These are phyloP conservation scores for Dromaius novaehollandiae DNA, from an alignment of 2,113 vertebrate genomes.

Conservation along the genomic window DNA sequence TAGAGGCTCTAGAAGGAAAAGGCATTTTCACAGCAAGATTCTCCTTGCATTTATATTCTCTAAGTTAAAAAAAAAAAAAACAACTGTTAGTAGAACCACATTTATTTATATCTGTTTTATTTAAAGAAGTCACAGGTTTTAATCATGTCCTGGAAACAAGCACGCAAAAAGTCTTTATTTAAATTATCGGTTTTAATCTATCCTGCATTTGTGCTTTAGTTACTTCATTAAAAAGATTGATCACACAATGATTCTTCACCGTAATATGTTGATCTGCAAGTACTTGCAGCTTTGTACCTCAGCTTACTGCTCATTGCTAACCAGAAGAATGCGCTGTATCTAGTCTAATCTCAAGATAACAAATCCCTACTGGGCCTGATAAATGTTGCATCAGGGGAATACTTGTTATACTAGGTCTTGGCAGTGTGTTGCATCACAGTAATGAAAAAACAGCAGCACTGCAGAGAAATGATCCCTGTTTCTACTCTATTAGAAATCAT, in stretches of 20 bases:
- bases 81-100: background rate
- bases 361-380: background rate
- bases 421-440: background rate
- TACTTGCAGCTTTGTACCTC: background rate
- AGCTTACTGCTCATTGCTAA: background rate
- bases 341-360: background rate
- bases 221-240: background rate
- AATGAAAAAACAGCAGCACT: background rate
- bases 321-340: background rate
- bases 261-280: background rate
- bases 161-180: background rate
- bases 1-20: conserved; percentile 10
- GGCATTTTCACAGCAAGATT: background rate
- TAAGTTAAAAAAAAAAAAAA: background rate
- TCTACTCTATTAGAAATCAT: background rate
- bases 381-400: background rate
- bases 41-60: background rate
- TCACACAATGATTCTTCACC: background rate
- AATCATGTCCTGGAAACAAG: background rate
- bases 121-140: background rate
- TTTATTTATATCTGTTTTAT: background rate
- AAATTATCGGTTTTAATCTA: background rate
- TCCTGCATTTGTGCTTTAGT: background rate
- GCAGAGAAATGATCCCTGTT: background rate
- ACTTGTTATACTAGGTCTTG: background rate